phyloP scores from a whole-genome alignment of 1,140 invertebrate genomes.

The Samia ricini region DNA sequence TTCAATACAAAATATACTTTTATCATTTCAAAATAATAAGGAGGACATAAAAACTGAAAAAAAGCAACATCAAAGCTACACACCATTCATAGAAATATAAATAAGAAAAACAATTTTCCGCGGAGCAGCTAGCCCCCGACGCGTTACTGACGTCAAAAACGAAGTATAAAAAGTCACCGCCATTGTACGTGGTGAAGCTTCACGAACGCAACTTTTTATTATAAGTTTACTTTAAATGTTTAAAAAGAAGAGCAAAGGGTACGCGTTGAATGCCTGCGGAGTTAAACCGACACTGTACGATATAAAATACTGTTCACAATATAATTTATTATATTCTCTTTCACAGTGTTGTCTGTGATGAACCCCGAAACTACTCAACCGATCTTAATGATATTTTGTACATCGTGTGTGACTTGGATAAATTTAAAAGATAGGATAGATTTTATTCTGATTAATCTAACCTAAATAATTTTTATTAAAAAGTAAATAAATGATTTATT shows the following conservation, averaged over 20 bases:
- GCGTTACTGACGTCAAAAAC: not conserved
- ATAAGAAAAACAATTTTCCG: not conserved
- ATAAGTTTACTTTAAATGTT: constrained; percentile 9
- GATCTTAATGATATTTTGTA: too few relatives aligned
- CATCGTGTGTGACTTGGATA: too few relatives aligned
- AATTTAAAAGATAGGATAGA: too few relatives aligned
- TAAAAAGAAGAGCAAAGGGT: constrained; percentile 4
- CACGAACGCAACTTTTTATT: constrained; percentile 7
- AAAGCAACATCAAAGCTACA: not conserved
- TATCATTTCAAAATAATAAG: not conserved
- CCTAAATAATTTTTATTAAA: too few relatives aligned
- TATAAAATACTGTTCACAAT: too few relatives aligned
- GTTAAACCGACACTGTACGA: not conserved
- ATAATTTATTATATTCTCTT: too few relatives aligned
- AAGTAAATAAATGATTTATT: too few relatives aligned
- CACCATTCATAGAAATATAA: not conserved
- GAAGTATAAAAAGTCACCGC: not conserved
- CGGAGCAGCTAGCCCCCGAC: not conserved
- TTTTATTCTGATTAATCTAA: too few relatives aligned
- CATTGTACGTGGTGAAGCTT: constrained; percentile 2
- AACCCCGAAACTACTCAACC: too few relatives aligned
- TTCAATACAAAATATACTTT: not conserved
- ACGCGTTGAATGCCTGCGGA: not conserved
- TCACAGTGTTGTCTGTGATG: too few relatives aligned
- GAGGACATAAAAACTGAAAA: not conserved